Conservation (phyloP, 2,113 vertebrate species). For the Etheostoma spectabile region DNA sequence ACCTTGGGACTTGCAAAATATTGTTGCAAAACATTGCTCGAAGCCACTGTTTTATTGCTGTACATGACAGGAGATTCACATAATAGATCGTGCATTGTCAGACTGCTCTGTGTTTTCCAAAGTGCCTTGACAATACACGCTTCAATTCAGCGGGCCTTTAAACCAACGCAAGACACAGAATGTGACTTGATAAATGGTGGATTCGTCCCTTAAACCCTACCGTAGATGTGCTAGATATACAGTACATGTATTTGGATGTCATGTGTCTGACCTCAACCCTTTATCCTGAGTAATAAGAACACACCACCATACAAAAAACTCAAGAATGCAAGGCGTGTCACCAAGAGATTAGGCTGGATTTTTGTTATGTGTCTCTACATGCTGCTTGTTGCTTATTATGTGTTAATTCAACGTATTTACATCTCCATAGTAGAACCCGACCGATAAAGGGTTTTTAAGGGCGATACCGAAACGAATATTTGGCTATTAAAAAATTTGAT, state of each 20-base stretch:
- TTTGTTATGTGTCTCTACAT: conserved; percentile 39
- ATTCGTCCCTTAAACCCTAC: background rate
- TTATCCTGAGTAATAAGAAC: background rate
- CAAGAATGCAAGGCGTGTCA: conserved; percentile 34
- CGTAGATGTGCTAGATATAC: background rate
- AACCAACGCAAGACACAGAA: background rate
- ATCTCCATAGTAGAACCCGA: background rate
- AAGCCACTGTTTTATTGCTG: conserved; percentile 9
- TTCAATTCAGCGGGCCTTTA: background rate
- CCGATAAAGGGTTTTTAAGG: no score
- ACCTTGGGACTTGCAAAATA: conserved; percentile 10
- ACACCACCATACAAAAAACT: background rate
- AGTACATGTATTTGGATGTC: background rate
- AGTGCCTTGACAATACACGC: background rate
- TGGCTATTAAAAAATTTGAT: no score
- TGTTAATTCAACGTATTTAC: conserved; percentile 27
- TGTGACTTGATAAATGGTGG: background rate
- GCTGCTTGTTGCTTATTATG: conserved; percentile 16
- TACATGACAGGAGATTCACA: background rate
- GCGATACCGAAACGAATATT: no score
- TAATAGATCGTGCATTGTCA: background rate
- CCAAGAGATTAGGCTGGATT: conserved; percentile 20
- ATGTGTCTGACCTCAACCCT: background rate
- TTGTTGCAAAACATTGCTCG: conserved; percentile 11
- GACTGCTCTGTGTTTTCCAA: background rate